Evolutionary conservation across 2,888 invertebrate species (phyloP).

Genomic region (Gastrophysa polygoni): DNA sequence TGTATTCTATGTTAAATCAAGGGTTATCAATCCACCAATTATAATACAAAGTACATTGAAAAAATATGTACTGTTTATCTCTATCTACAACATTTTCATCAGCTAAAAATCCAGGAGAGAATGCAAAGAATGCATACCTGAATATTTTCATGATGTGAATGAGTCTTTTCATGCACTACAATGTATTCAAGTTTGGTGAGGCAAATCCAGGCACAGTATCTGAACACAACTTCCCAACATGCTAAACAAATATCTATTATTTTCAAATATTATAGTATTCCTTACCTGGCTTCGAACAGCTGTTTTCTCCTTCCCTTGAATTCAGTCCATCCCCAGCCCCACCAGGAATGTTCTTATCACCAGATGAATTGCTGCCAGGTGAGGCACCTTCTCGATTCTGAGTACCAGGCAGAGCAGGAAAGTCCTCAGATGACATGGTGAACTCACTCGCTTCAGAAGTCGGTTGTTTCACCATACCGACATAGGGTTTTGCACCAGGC

Average conservation of each 20-base stretch:
- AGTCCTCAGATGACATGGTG: conserved; percentile 98
- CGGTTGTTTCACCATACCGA: conserved; percentile 91
- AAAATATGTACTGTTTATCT: too few species aligned
- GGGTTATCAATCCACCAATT: too few species aligned
- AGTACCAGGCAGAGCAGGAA: conserved; percentile 97
- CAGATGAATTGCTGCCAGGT: conserved; percentile 60
- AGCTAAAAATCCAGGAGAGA: too few species aligned
- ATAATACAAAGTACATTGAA: too few species aligned
- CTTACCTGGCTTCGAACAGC: conserved; percentile 49
- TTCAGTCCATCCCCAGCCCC: conserved; percentile 48
- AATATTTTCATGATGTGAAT: too few species aligned
- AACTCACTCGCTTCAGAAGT: conserved; percentile 91
- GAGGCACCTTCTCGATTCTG: conserved; percentile 73
- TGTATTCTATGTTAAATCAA: too few species aligned
- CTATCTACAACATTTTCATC: too few species aligned
- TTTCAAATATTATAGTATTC: background rate
- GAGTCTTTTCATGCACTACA: too few species aligned
- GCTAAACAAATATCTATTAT: background rate
- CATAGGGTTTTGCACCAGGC: conserved; percentile 92
- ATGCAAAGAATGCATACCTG: too few species aligned
- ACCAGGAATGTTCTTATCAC: conserved; percentile 42
- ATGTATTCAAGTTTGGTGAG: too few species aligned
- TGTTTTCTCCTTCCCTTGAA: conserved; percentile 48
- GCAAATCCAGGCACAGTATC: too few species aligned
- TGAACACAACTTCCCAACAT: too few species aligned